phyloP scores from a whole-genome alignment of 2,797 vertebrate genomes.

The Chelon auratus region DNA sequence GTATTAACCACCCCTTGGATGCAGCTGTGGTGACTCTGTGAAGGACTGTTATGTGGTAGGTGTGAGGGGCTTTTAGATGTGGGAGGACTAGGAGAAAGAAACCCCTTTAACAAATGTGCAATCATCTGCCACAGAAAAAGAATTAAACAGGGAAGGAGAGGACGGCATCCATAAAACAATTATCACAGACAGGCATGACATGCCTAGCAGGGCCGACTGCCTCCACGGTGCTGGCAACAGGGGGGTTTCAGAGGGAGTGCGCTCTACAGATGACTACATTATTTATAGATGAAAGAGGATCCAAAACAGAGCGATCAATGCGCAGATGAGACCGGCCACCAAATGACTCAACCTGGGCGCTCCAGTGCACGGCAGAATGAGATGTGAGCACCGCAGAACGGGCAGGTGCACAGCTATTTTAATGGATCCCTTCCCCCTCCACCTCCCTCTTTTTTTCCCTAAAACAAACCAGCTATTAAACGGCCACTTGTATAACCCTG shows the following conservation, averaged over 20 bases:
- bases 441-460: not conserved
- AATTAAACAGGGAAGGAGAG: slow-evolving; percentile 18
- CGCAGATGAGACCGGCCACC: slow-evolving; percentile 69
- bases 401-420: slow-evolving; percentile 65
- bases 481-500: slow-evolving; percentile 45
- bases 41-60: slow-evolving; percentile 21
- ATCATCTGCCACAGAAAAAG: slow-evolving; percentile 34
- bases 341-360: slow-evolving; percentile 52
- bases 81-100: slow-evolving; percentile 15
- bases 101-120: slow-evolving; percentile 28
- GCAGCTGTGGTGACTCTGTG: slow-evolving; percentile 43
- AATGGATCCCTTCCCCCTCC: slow-evolving; percentile 32
- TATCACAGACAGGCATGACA: slow-evolving; percentile 70
- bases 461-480: slow-evolving; percentile 65
- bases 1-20: slow-evolving; percentile 46
- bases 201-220: slow-evolving; percentile 67
- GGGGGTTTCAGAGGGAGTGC: slow-evolving; percentile 56
- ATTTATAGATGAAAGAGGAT: slow-evolving; percentile 83
- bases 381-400: slow-evolving; percentile 41
- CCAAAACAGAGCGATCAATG: slow-evolving; percentile 75
- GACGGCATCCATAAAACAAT: slow-evolving; percentile 74
- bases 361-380: slow-evolving; percentile 47
- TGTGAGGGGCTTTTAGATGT: slow-evolving; percentile 27
- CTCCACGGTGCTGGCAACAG: slow-evolving; percentile 41
- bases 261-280: slow-evolving; percentile 74